Conservation (phyloP, 2,113 vertebrate genomes). For the Oncorhynchus kisutch region DNA sequence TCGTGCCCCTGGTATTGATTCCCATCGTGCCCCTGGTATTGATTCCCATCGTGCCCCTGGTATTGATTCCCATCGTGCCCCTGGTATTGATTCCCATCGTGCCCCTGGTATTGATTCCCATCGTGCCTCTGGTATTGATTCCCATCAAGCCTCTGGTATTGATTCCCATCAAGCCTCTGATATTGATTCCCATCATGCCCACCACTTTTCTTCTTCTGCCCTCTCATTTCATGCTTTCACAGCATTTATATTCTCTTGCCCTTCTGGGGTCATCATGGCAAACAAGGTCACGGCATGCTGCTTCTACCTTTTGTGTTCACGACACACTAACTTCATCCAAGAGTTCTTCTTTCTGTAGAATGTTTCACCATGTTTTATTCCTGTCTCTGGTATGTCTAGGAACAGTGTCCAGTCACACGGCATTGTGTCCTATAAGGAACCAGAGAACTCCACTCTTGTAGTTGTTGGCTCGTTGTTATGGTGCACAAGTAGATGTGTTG, state of each 20-base stretch:
- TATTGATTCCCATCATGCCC: slow-evolving; percentile 24
- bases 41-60: neutral
- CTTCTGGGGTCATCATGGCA: slow-evolving; percentile 14
- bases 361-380: slow-evolving; percentile 47
- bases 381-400: neutral
- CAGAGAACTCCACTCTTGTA: slow-evolving; percentile 59
- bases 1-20: slow-evolving; percentile 1
- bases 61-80: slow-evolving; percentile 41
- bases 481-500: slow-evolving; percentile 65
- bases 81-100: slow-evolving; percentile 1
- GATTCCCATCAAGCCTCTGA: slow-evolving; percentile 37
- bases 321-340: slow-evolving; percentile 37
- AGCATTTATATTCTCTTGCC: neutral
- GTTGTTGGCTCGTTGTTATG: slow-evolving; percentile 59
- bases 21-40: slow-evolving; percentile 8
- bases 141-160: no score
- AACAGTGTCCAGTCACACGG: slow-evolving; percentile 28
- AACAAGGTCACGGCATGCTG: neutral
- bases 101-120: slow-evolving; percentile 35
- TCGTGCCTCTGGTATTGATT: slow-evolving; percentile 17
- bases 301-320: neutral
- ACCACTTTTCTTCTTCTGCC: slow-evolving; percentile 40
- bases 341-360: slow-evolving; percentile 32
- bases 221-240: slow-evolving; percentile 22
- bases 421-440: slow-evolving; percentile 56